These are phyloP conservation scores for Hydrozoanthus tunicans DNA, from an alignment of 64 coral and sea anemone genomes.

Conservation along the genomic window DNA sequence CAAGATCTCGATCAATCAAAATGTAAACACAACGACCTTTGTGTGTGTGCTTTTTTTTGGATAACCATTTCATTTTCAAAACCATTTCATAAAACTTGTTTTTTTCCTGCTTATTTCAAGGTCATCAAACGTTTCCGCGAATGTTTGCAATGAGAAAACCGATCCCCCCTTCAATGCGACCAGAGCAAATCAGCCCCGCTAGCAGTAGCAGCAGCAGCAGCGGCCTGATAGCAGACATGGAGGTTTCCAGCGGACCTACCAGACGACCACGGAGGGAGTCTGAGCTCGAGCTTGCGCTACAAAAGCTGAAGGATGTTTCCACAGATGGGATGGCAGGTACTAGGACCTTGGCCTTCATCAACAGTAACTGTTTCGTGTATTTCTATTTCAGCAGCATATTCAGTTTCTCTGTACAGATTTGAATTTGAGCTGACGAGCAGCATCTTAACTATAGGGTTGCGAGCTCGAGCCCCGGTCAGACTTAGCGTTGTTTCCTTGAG, in stretches of 20 bases:
- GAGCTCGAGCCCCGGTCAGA: no score
- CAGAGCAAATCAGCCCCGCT: constrained; percentile 79
- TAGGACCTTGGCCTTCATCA: not conserved
- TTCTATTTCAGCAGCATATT: not conserved
- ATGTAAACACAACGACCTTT: no score
- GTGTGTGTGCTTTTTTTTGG: no score
- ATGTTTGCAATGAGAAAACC: constrained; percentile 80
- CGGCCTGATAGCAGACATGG: constrained; percentile 90
- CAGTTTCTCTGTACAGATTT: no score
- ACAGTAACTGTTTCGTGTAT: not conserved
- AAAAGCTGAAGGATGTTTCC: constrained; percentile 50
- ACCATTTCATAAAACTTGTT: no score
- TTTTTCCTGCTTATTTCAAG: not conserved
- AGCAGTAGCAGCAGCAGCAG: constrained; percentile 96
- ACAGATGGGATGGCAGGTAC: constrained; percentile 14
- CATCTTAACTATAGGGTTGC: no score
- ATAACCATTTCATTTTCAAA: no score
- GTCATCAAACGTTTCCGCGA: constrained; percentile 86
- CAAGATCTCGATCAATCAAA: no score
- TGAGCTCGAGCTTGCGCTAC: constrained; percentile 65
- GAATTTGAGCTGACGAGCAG: no score
- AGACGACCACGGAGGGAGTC: constrained; percentile 70
- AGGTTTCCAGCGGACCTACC: not conserved
- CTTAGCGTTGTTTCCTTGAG: no score
- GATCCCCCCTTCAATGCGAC: constrained; percentile 82